These are phyloP conservation scores for Chloropsis cyanopogon DNA, from an alignment of 2,113 vertebrate species.

Conservation along the genomic window DNA sequence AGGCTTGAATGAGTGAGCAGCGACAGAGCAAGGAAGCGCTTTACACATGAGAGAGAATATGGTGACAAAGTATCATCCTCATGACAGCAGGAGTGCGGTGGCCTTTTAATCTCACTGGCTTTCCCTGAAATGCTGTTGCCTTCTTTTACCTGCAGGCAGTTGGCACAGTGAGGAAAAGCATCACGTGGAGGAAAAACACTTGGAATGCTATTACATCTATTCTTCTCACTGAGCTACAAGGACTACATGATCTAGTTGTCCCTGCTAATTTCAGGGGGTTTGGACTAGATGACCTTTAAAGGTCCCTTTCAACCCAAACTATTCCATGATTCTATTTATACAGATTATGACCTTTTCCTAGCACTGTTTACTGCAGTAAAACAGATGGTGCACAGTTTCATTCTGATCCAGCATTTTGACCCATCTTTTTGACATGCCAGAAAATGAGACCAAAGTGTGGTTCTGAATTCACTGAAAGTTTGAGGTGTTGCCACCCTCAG, in stretches of 20 bases:
- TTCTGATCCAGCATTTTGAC: background rate
- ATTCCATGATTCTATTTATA: background rate
- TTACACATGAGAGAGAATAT: background rate
- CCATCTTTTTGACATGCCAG: background rate
- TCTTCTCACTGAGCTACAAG: background rate
- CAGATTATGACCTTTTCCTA: background rate
- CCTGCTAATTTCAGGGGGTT: background rate
- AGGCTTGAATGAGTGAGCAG: background rate
- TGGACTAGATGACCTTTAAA: background rate
- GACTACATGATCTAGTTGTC: background rate
- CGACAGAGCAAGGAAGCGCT: background rate
- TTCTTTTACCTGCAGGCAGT: conserved; percentile 6
- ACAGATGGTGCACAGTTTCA: background rate
- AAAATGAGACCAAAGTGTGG: background rate
- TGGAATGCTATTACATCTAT: background rate
- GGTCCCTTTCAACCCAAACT: background rate
- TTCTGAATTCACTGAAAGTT: background rate
- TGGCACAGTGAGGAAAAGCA: background rate
- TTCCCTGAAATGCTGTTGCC: background rate
- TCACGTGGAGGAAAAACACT: background rate
- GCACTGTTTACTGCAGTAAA: background rate
- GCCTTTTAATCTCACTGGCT: background rate
- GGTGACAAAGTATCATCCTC: background rate
- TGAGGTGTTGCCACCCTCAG: background rate
- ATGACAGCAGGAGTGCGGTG: background rate